Percentiles rank a stretch among this genome's conserved stretches.
phyloP scores from a whole-genome alignment of 2,113 vertebrate genomes.

The Saiga tatarica region DNA sequence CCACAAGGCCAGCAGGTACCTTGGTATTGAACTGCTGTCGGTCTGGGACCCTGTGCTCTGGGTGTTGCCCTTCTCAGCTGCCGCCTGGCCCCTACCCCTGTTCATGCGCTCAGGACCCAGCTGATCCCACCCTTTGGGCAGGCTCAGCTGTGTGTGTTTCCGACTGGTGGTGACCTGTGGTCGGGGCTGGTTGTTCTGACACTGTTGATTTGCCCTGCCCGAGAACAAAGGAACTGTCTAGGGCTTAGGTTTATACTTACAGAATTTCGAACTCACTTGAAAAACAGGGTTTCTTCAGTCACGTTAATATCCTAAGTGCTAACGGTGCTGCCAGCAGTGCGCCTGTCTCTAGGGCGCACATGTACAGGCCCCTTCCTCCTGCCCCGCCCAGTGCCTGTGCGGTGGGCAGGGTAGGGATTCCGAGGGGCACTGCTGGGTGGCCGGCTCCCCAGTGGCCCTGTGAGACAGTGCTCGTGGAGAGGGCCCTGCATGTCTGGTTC shows the following conservation, averaged over 20 bases:
- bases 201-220: not conserved
- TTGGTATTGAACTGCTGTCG: not conserved
- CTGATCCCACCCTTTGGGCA: not conserved
- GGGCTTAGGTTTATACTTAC: not conserved
- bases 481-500: not conserved
- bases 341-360: accelerated
- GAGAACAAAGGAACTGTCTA: no score
- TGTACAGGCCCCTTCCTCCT: accelerated
- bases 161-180: not conserved
- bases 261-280: not conserved
- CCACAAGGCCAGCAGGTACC: not conserved
- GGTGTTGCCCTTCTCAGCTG: not conserved
- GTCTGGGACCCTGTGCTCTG: no score
- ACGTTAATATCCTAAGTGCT: not conserved
- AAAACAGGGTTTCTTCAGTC: not conserved
- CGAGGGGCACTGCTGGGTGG: not conserved
- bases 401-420: not conserved
- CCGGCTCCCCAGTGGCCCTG: not conserved
- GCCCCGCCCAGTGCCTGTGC: not conserved
- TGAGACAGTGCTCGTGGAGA: not conserved
- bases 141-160: not conserved
- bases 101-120: not conserved
- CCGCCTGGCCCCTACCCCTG: not conserved
- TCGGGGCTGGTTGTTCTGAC: not conserved
- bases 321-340: not conserved